These are phyloP conservation scores for Aurelia aurita complex sp. Pacific DNA, from an alignment of 30 jellyfish, hydroid and myxozoan species.

Conservation along the genomic window DNA sequence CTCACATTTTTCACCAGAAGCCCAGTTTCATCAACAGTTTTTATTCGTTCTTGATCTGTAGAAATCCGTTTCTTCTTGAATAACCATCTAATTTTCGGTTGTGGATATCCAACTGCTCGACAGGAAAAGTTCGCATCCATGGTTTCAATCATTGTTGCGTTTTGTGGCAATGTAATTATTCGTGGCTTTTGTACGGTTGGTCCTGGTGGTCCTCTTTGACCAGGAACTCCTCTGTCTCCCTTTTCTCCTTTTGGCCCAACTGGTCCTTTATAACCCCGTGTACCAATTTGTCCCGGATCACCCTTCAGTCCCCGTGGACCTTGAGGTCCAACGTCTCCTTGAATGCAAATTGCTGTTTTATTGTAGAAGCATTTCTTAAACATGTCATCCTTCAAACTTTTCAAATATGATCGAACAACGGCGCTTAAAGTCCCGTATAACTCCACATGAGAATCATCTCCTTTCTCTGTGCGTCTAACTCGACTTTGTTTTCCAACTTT, in stretches of 20 bases:
- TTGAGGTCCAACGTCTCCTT: slow-evolving; percentile 31
- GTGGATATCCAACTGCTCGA: slow-evolving; percentile 40
- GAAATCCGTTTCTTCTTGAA: background rate
- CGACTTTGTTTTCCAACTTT: background rate
- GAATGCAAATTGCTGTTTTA: slow-evolving; percentile 36
- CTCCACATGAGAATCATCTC: background rate
- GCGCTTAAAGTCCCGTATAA: background rate
- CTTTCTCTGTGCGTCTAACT: background rate
- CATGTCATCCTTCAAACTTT: slow-evolving; percentile 8
- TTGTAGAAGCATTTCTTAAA: slow-evolving; percentile 31
- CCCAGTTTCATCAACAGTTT: slow-evolving; percentile 4
- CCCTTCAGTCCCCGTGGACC: slow-evolving; percentile 47
- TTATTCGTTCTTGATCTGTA: background rate
- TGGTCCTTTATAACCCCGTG: slow-evolving; percentile 33
- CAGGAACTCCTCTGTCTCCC: slow-evolving; percentile 36
- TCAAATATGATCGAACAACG: background rate
- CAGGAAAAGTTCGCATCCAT: slow-evolving; percentile 12
- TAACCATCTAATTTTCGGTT: slow-evolving; percentile 18
- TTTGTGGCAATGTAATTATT: background rate
- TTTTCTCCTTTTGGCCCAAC: slow-evolving; percentile 15
- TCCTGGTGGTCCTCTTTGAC: slow-evolving; percentile 54
- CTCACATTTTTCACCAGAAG: slow-evolving; percentile 1
- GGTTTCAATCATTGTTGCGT: slow-evolving; percentile 7
- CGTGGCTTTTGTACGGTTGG: slow-evolving; percentile 37
- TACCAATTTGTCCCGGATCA: slow-evolving; percentile 26